Base-by-base conservation (phyloP, 2,113 vertebrate genomes). In the Hiodon tergisus region DNA sequence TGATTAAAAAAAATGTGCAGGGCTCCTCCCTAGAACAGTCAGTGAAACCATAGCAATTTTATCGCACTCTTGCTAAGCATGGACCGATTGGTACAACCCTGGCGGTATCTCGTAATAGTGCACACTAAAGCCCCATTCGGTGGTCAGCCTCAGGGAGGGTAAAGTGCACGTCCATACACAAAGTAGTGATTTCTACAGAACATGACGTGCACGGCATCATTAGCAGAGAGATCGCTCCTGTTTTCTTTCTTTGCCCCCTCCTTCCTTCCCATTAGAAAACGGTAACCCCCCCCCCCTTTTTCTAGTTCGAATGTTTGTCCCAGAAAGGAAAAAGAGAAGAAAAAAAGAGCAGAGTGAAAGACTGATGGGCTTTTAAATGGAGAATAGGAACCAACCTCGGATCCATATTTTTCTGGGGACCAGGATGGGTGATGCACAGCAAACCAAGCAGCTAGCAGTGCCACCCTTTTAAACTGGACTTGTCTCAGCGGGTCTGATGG, bases 191-290 rank as follows among this genome's bases (percentile, higher is more conserved):
- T 86, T 80, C 83, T 81, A 81, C 77, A 90, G 87, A 92, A 90
- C 91, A 93, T 85, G 84, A 86, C 80, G 88, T 89, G n/a, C 14
- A 8, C 31, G 51, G 89, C 87, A 86, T 87, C 83, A 81, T 86
- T 83, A 90, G 88, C 85, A 91, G 88, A 88, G 83, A 76, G 82
- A 86, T 86, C 87, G 86, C 84, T 88, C 86, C 81, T 81, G 77
- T 63, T 71, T 58, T 53, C 59, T 76, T 71, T 78, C 78, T 75
- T 80, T 57, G 71, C 74, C 67, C 13, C 31, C 48, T 67, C 68
- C 81, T 90, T 88, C 81, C 78, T 86, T 90, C 91, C 90, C 94
- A 94, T 85, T 86, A 88, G 90, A 87, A 93, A 89, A 93, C 89
- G 89, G 79, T 90, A 92, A 90, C 86, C 79, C 83, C 83, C 82